Evolutionary conservation across 2,888 invertebrate species (phyloP), one percentile per base, ranked within the genome.

Genomic region (Unio delphinus): DNA sequence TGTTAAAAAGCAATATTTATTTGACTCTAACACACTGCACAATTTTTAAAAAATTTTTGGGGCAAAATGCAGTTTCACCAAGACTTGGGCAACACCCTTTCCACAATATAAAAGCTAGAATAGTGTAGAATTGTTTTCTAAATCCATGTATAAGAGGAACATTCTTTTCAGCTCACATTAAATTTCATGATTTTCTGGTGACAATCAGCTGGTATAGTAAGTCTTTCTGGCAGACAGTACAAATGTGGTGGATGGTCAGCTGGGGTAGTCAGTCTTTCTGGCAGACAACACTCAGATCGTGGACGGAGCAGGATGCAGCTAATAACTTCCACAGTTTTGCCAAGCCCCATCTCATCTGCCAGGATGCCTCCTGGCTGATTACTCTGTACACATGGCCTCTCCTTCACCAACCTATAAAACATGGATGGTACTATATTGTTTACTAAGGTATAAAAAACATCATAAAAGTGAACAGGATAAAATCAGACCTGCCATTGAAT

Each of bases 291-390:
- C 30, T 57, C 59, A 26, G 62, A 65, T 45, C 90, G 81, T 6
- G 89, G 91, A 87, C 94, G 91, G 4, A 91, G 87, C 65, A 95
- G 87, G 78, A 95, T 92, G 69, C 93, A 91, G 3, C 94, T 92
- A 56, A 95, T 85, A 18, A 95, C 92, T 90, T 95, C 95, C 0
- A 95, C 93, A 0, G 95, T 95, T 91, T 95, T 95, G 0, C 95
- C 95, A 34, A 95, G 90, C 0, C 95, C 95, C 95, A 95, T 95
- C 90, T 95, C 95, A 88, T 95, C 95, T 3, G 94, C 94, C 63
- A 95, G 90, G 74, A 95, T 94, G 1, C 95, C 95, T 20, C 94
- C 94, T 2, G 91, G 92, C 11, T 92, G 90, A 26, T 91, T 70
- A 3, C 69, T 58, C 6, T 71, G 59, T 6, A 59, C 26, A 4